A percentile compares a stretch with the other conserved stretches of the same genome.
Conservation (phyloP, 2,113 vertebrate species). For the Erythrocebus patas region DNA sequence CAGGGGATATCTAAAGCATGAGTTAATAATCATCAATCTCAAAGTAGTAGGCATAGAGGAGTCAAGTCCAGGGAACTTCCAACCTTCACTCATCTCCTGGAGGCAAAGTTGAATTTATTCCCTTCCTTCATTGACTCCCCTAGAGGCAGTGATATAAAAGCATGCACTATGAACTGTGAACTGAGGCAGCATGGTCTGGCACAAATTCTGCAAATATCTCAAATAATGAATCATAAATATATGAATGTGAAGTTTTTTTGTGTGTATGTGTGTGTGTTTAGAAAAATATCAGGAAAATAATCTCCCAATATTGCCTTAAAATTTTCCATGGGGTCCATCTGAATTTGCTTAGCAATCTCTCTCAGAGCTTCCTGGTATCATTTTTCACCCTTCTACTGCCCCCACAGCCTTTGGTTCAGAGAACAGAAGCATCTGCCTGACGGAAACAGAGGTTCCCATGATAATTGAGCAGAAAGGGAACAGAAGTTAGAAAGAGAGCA, state of each 20-base stretch:
- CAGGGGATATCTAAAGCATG: background rate
- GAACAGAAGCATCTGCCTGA: background rate
- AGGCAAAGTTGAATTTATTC: background rate
- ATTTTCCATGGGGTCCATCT: background rate
- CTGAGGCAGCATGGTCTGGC: background rate
- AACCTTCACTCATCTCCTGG: background rate
- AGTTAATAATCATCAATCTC: background rate
- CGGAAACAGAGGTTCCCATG: conserved; percentile 8
- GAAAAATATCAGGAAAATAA: background rate
- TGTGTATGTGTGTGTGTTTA: background rate
- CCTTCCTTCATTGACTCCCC: no score
- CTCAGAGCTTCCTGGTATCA: background rate
- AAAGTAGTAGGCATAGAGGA: background rate
- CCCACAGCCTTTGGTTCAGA: background rate
- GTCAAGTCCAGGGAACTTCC: background rate
- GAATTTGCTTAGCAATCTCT: background rate
- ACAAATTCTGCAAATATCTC: background rate
- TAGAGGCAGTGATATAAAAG: background rate
- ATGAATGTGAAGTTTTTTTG: background rate
- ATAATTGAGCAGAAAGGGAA: conserved; percentile 31
- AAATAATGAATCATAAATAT: background rate
- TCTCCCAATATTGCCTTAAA: background rate
- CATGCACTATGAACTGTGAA: accelerated
- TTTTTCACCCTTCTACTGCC: background rate
- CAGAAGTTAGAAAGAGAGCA: conserved; percentile 38